These are phyloP conservation scores for Muschampia plurimacula DNA, from an alignment of 2,888 invertebrate species.

Conservation along the genomic window DNA sequence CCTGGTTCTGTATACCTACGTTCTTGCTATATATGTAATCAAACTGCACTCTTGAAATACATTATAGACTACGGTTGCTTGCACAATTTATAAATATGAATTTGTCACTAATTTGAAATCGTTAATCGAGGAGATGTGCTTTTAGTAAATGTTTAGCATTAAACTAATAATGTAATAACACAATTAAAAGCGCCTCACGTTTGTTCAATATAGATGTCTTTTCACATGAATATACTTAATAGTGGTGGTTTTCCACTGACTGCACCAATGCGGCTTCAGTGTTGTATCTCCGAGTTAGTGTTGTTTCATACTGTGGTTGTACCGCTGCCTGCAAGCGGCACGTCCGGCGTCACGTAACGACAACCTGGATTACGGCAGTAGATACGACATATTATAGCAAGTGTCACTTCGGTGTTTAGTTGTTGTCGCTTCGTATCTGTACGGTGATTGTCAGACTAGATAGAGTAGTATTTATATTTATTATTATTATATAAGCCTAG, in stretches of 20 bases:
- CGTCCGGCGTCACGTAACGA: background rate
- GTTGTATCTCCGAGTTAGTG: background rate
- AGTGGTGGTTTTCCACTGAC: constrained; percentile 3
- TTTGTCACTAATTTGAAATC: constrained; percentile 28
- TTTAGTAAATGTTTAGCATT: constrained; percentile 39
- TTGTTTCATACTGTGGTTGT: background rate
- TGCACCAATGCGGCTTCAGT: background rate
- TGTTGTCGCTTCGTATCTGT: constrained; percentile 77
- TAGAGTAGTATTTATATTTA: constrained; percentile 68
- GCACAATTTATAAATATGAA: constrained; percentile 34
- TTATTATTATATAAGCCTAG: constrained; percentile 55
- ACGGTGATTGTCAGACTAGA: constrained; percentile 65
- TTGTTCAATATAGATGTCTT: constrained; percentile 57
- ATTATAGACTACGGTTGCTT: constrained; percentile 44
- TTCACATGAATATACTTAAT: constrained; percentile 55
- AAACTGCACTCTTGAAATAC: constrained; percentile 43
- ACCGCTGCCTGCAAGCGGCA: background rate
- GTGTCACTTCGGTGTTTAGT: constrained; percentile 74
- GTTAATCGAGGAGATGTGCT: constrained; percentile 23
- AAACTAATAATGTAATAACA: constrained; percentile 20
- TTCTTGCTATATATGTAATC: background rate
- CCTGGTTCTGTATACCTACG: background rate
- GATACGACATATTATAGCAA: background rate
- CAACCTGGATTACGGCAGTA: background rate
- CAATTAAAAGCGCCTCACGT: constrained; percentile 31